Conservation (phyloP, 1,140 invertebrate genomes). For the Alviniconcha marisindica region DNA sequence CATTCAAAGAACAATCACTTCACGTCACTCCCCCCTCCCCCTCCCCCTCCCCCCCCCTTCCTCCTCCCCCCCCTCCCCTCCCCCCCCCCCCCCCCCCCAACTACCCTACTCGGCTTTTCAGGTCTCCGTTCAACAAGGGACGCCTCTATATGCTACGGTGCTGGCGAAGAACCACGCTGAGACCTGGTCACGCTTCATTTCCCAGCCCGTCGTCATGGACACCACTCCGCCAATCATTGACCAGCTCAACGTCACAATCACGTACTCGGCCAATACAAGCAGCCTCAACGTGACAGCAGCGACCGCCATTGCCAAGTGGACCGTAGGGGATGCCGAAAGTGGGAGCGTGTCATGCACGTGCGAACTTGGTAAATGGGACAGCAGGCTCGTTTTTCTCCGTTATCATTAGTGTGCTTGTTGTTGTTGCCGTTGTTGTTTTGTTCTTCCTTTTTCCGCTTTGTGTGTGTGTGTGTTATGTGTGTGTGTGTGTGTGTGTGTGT, state of each 20-base stretch:
- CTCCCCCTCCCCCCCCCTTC: no score
- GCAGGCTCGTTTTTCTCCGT: no score
- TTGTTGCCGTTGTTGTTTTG: no score
- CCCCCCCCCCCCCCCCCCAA: no score
- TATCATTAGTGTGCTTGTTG: no score
- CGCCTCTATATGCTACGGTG: neutral
- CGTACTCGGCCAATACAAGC: neutral
- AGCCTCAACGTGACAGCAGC: neutral
- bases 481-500: no score
- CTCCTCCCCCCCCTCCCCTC: no score
- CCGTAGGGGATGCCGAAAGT: neutral
- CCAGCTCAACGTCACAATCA: neutral
- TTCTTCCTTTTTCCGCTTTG: no score
- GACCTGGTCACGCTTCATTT: neutral
- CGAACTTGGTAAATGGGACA: neutral
- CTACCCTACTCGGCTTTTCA: no score
- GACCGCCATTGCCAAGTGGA: neutral
- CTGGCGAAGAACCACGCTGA: neutral
- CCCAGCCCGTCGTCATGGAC: neutral
- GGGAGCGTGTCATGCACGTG: neutral
- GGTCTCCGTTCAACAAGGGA: neutral
- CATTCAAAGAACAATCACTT: no score
- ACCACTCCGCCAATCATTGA: neutral
- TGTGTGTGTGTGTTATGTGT: no score
- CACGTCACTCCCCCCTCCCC: no score